Conservation (phyloP, 1,140 invertebrate species). For the Orchesella cincta region DNA sequence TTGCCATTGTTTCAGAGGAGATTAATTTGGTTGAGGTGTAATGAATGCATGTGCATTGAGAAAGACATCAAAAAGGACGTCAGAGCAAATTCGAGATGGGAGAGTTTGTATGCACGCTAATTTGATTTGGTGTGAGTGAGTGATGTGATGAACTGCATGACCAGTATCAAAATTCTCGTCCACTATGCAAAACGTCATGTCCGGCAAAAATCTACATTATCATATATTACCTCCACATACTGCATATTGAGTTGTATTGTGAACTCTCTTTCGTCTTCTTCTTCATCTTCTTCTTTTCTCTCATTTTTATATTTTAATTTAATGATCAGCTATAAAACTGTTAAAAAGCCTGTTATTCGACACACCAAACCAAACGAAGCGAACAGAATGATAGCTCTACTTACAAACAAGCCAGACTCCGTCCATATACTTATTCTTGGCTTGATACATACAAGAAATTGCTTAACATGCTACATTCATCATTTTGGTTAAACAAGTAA, state of each 20-base stretch:
- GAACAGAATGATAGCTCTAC: neutral
- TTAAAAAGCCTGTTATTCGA: conserved; percentile 5
- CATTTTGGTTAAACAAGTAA: too few species aligned
- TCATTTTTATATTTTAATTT: conserved; percentile 15
- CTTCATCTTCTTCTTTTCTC: neutral
- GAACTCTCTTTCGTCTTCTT: neutral
- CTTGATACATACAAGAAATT: neutral
- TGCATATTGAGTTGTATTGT: too few species aligned
- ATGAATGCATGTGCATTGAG: neutral
- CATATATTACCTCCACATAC: too few species aligned
- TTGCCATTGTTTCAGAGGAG: neutral
- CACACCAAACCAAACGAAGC: neutral
- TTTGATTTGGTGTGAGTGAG: neutral
- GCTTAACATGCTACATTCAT: too few species aligned
- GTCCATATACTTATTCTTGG: too few species aligned
- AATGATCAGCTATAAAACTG: conserved; percentile 8
- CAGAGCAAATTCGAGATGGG: too few species aligned
- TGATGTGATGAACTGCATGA: neutral
- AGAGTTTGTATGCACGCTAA: neutral
- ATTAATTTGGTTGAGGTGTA: neutral
- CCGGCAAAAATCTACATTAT: too few species aligned
- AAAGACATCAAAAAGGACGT: too few species aligned
- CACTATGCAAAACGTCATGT: neutral
- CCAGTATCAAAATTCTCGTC: neutral
- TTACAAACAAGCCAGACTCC: too few species aligned